A percentile compares a stretch with the other conserved stretches of the same genome.
phyloP scores from a whole-genome alignment of 2,888 invertebrate species.

The Micropterix aruncella region DNA sequence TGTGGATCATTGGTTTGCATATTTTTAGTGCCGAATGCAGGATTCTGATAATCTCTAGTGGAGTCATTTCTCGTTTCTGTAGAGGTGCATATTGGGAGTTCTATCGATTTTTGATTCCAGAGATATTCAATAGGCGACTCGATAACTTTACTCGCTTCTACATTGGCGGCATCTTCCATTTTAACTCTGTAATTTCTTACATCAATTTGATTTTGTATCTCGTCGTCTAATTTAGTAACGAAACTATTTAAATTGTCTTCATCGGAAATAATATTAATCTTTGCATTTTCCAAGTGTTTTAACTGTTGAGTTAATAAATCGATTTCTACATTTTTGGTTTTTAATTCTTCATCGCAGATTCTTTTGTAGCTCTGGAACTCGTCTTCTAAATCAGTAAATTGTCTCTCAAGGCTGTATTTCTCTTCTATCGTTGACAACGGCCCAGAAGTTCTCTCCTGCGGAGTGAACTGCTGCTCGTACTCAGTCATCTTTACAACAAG shows the following conservation, averaged over 20 bases:
- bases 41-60: conserved; percentile 20
- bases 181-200: conserved; percentile 9
- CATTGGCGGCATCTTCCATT: conserved; percentile 11
- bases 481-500: conserved; percentile 62
- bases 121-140: conserved; percentile 31
- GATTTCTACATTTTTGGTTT: conserved; percentile 42
- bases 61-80: conserved; percentile 17
- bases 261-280: conserved; percentile 9
- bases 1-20: conserved; percentile 12
- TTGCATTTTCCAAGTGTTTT: conserved; percentile 21
- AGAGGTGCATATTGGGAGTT: neutral
- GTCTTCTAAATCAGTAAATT: conserved; percentile 55
- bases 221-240: no score
- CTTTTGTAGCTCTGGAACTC: conserved; percentile 47
- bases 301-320: conserved; percentile 32
- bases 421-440: conserved; percentile 68
- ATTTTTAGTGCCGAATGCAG: conserved; percentile 12
- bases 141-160: conserved; percentile 19
- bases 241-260: no score
- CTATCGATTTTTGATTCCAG: conserved; percentile 30
- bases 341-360: conserved; percentile 34
- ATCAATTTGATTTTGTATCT: no score
- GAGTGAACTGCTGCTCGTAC: conserved; percentile 61
- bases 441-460: conserved; percentile 21
- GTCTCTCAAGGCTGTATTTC: conserved; percentile 52